phyloP scores from a whole-genome alignment of 2,113 vertebrate species.

The Buteo buteo region DNA sequence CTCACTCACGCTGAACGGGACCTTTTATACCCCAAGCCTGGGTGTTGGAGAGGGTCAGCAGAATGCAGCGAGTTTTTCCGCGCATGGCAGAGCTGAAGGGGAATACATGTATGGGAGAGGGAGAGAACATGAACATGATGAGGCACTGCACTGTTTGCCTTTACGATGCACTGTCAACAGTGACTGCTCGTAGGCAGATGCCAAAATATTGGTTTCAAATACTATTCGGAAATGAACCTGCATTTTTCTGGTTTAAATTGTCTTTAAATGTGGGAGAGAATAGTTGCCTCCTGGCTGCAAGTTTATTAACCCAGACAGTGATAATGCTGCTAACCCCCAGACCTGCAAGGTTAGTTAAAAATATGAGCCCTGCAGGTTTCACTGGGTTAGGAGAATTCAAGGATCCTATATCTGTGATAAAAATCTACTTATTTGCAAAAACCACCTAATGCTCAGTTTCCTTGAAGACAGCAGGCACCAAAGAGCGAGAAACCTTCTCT shows the following conservation, averaged over 20 bases:
- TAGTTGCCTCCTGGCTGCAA: not conserved
- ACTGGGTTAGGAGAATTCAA: not conserved
- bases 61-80: not conserved
- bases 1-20: not conserved
- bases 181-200: fast-evolving
- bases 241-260: not conserved
- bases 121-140: not conserved
- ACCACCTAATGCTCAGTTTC: not conserved
- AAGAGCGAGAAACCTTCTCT: not conserved
- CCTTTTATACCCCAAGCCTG: not conserved
- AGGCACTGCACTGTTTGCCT: not conserved
- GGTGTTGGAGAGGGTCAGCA: not conserved
- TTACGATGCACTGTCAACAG: not conserved
- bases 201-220: not conserved
- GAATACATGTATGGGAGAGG: not conserved
- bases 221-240: not conserved
- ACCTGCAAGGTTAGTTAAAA: not conserved
- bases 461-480: not conserved
- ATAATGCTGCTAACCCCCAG: not conserved
- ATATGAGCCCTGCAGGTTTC: not conserved
- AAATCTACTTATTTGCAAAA: not conserved
- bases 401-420: not conserved
- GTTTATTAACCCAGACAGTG: not conserved
- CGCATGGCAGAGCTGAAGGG: not conserved
- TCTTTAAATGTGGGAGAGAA: not conserved